Conservation (phyloP, 2,113 vertebrate genomes). For the Parotia lawesii region DNA sequence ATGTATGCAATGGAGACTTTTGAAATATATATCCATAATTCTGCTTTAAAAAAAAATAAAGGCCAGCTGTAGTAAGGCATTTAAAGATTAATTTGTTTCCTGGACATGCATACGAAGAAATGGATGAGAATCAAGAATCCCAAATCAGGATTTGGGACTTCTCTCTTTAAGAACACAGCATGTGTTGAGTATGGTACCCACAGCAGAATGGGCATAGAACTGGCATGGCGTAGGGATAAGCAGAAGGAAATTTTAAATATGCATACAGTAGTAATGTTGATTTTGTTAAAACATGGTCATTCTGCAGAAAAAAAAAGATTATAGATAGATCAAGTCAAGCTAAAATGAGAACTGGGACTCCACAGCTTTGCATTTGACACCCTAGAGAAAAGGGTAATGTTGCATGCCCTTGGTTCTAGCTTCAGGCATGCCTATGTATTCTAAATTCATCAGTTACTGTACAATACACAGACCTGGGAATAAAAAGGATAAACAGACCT, state of each 20-base stretch:
- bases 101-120: neutral
- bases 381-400: neutral
- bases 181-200: neutral
- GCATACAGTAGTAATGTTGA: neutral
- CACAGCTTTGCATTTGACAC: neutral
- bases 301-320: neutral
- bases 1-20: neutral
- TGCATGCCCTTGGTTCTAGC: neutral
- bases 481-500: neutral
- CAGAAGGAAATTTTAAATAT: neutral
- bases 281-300: neutral
- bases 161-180: neutral
- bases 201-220: neutral
- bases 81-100: neutral
- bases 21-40: neutral
- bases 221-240: neutral
- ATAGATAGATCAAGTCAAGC: neutral
- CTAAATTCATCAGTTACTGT: neutral
- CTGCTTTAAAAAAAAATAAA: neutral
- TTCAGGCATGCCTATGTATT: neutral
- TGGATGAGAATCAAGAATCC: neutral
- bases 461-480: neutral
- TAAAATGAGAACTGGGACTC: neutral
- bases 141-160: neutral
- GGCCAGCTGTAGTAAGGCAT: neutral